phyloP scores from a whole-genome alignment of 2,797 vertebrate genomes.

The Leuciscus waleckii region DNA sequence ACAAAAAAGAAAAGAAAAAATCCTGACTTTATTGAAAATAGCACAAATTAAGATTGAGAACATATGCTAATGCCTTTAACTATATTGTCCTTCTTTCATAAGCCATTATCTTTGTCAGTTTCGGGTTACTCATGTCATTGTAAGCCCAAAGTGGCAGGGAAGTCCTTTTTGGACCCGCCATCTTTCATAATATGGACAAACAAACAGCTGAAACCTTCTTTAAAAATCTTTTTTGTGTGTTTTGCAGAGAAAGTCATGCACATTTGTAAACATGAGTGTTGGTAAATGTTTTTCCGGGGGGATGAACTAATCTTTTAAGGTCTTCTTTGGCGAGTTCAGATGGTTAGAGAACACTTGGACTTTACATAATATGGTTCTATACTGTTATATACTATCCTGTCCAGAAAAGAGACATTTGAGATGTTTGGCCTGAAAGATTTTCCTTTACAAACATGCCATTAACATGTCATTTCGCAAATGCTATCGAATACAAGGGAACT shows the following conservation, averaged over 20 bases:
- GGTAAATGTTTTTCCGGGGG: background rate
- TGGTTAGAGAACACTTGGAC: background rate
- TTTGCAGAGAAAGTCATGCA: background rate
- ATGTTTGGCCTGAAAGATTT: constrained; percentile 23
- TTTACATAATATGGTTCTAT: background rate
- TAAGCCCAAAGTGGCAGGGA: background rate
- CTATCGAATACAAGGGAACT: constrained; percentile 11
- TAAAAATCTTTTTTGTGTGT: background rate
- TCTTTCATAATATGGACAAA: background rate
- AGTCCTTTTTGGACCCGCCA: background rate
- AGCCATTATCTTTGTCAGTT: background rate
- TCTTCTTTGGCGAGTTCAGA: background rate
- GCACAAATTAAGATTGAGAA: background rate
- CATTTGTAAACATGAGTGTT: background rate
- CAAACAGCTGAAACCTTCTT: background rate
- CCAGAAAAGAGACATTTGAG: background rate
- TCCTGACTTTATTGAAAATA: background rate
- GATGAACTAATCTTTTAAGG: background rate
- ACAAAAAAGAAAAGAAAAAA: too few relatives aligned
- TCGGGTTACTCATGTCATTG: background rate
- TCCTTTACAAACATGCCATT: constrained; percentile 2
- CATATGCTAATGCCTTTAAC: background rate
- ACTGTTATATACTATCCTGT: background rate
- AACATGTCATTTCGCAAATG: constrained; percentile 11
- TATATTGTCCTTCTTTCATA: background rate